Conservation (phyloP, 2,797 vertebrate genomes). For the Xenopus petersii region DNA sequence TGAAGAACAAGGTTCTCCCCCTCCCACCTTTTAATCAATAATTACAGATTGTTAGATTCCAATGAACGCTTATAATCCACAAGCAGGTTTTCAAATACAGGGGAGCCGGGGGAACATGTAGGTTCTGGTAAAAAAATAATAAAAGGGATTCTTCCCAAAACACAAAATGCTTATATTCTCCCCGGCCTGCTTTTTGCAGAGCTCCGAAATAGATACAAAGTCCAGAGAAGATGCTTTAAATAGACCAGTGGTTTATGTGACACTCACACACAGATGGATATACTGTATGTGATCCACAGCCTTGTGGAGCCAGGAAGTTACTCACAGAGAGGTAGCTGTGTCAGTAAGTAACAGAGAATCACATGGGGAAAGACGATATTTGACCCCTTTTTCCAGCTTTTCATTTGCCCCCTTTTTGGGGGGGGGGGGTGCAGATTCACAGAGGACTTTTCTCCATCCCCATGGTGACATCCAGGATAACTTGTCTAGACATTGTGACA, state of each 20-base stretch:
- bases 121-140: slow-evolving; percentile 21
- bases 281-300: slow-evolving; percentile 46
- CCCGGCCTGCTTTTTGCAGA: slow-evolving; percentile 58
- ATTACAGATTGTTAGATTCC: slow-evolving; percentile 14
- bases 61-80: slow-evolving; percentile 38
- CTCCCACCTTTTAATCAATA: slow-evolving; percentile 20
- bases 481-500: slow-evolving; percentile 75
- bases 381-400: slow-evolving; percentile 58
- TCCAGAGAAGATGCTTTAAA: slow-evolving; percentile 83
- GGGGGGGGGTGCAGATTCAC: slow-evolving; percentile 67
- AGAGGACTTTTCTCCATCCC: slow-evolving; percentile 80
- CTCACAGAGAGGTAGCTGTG: slow-evolving; percentile 47
- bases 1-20: slow-evolving; percentile 41
- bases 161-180: slow-evolving; percentile 41
- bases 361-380: slow-evolving; percentile 51
- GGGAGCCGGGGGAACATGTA: slow-evolving; percentile 7
- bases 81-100: not conserved
- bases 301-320: slow-evolving; percentile 47
- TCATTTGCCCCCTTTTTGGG: slow-evolving; percentile 27
- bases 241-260: slow-evolving; percentile 66
- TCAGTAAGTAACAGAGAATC: slow-evolving; percentile 26
- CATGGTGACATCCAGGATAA: slow-evolving; percentile 72
- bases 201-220: slow-evolving; percentile 85
- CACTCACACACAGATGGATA: slow-evolving; percentile 45
- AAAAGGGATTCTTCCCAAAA: slow-evolving; percentile 14